Evolutionary conservation across 2,888 invertebrate species (phyloP), one percentile per base, ranked within the genome.

Genomic region (Pseudococcus longispinus): DNA sequence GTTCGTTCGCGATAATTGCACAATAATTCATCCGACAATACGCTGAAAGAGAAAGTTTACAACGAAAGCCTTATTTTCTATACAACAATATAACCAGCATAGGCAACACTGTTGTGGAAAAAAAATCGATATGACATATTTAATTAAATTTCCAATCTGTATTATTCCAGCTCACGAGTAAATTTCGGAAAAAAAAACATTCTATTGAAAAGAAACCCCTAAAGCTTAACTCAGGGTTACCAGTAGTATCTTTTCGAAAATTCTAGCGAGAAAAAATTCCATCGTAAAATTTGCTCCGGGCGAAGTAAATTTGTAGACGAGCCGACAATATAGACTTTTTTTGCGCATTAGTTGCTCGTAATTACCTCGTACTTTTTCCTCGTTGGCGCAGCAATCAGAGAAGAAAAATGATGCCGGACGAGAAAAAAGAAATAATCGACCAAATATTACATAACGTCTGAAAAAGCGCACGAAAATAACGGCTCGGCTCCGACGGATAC

Each of bases 121-220:
- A 65, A 70, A 70, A 70, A 70, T 70, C 70, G 29, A 70, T 70
- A 70, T 20, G 29, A 70, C 70, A 70, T 32, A 70, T 70, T 70
- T 29, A 70, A 70, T 70, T 70, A 70, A 70, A 70, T 70, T 70
- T 70, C 11, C 70, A 70, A 70, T 70, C 29, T 29, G 18, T 70
- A 29, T 70, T 70, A 29, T 23, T 60, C 60, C 23, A 60, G 60
- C 70, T 26, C 18, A 29, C 13, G 29, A 70, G 70, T 23, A 60
- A 70, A 70, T 70, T 70, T 70, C 29, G 3, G 32, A 29, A 29
- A 29, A 70, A 70, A 70, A 65, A 65, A 55, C 15, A 51, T 23
- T 60, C 8, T 60, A 60, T 60, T 60, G 60, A 60, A 60, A 60
- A 23, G 23, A 60, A 60, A 4, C 2, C 20, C 23, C 5, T 2